Conservation (phyloP, 2,113 vertebrate genomes). For the Acrocephalus kingi region DNA sequence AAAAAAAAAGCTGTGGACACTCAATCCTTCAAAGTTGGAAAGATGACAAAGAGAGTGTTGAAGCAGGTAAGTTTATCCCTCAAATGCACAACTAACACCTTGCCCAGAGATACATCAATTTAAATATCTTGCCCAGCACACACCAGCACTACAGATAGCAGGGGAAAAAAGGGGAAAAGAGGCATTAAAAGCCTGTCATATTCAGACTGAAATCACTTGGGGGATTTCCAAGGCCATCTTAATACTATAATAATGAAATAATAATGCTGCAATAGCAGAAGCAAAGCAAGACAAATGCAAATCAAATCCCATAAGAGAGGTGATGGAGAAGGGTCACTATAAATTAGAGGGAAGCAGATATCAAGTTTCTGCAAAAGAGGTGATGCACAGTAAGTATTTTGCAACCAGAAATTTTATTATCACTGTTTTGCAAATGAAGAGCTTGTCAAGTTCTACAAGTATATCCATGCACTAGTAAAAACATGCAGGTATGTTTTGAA, state of each 20-base stretch:
- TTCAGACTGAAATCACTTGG: neutral
- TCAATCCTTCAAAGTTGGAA: neutral
- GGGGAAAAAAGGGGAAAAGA: fast-evolving
- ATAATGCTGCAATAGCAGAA: neutral
- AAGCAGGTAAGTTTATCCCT: neutral
- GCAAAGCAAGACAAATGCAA: neutral
- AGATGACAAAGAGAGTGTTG: neutral
- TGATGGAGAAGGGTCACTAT: neutral
- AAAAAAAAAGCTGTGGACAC: neutral
- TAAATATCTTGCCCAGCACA: neutral
- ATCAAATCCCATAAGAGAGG: neutral
- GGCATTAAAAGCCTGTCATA: neutral
- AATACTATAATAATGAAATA: neutral
- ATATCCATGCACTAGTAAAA: neutral
- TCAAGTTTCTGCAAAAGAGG: neutral
- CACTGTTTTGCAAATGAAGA: neutral
- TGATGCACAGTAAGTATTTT: neutral
- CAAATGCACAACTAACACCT: neutral
- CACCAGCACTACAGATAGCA: neutral
- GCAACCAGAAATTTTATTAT: neutral
- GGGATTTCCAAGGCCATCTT: neutral
- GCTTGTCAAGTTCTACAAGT: neutral
- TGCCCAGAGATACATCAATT: neutral
- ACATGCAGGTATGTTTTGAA: neutral
- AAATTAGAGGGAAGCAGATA: neutral